Evolutionary conservation across 2,113 vertebrate genomes (phyloP), one percentile per base, ranked within the genome.

Genomic region (Sceloporus tristichus): DNA sequence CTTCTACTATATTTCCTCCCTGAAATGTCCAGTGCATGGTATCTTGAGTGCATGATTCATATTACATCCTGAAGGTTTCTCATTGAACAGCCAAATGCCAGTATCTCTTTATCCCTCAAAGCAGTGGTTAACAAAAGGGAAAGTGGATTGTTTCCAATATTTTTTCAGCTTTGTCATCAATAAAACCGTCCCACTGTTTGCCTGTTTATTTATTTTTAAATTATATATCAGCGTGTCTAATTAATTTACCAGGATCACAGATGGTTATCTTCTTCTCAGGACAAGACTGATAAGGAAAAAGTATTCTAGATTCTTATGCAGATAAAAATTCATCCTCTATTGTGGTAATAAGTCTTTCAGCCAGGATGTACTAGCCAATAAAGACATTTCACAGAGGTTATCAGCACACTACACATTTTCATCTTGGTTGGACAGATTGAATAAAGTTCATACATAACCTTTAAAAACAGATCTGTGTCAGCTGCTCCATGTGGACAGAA

Each of bases 201-300:
- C 42, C 6, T 59, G n/a, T 27, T 85, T 88, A 84, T 90, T 92
- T 86, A 68, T 89, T 96, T 94, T 97, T 97, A 96, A 95, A 94
- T 95, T 96, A 94, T 81, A 95, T 94, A 96, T 96, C 95, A 97
- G 95, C 96, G 91, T 80, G 91, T 97, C 95, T 96, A 95, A 96
- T 97, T 97, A 97, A 97, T 97, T 97, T 97, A 97, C 96, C 85
- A 89, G 93, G 92, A 91, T 93, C 91, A 92, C 94, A 96, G 96
- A 93, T 96, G 96, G 95, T 96, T 97, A 97, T 97, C 97, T 97
- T 94, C 78, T 83, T 94, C 92, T 96, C 0, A 0, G 94, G 96
- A 94, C 94, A 90, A 91, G 95, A 73, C 66, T 89, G 94, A 97
- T 97, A 97, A 97, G 95, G 86, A 42, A 94, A 62, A 93, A 92